A percentile compares a stretch with the other conserved stretches of the same genome.
Evolutionary conservation across 2,888 invertebrate genomes (phyloP).

Genomic region (Yponomeuta sedellus): DNA sequence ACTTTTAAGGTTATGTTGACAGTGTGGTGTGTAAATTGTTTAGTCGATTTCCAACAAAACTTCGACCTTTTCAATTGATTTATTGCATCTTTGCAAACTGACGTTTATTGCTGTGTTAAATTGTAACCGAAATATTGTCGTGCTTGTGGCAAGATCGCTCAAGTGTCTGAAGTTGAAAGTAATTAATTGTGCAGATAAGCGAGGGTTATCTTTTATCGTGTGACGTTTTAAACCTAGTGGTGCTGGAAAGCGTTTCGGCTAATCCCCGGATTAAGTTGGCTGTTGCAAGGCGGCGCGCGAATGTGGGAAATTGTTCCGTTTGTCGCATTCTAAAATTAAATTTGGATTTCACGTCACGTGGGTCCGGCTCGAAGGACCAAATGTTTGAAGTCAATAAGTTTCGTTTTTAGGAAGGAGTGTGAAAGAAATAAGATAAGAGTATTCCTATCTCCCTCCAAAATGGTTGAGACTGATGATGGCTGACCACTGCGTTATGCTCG

Average conservation of each 20-base stretch:
- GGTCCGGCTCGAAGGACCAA: too few relatives aligned
- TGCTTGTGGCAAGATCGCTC: neutral
- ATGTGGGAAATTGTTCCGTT: neutral
- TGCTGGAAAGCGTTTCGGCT: neutral
- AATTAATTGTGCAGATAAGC: neutral
- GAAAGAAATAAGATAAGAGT: too few relatives aligned
- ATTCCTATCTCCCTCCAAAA: too few relatives aligned
- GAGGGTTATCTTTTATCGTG: neutral
- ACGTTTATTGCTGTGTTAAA: too few relatives aligned
- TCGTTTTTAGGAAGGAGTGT: too few relatives aligned
- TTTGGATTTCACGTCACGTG: too few relatives aligned
- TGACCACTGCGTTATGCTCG: too few relatives aligned
- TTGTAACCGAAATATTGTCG: neutral
- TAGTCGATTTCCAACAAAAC: neutral
- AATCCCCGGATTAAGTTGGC: neutral
- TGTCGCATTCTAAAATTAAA: too few relatives aligned
- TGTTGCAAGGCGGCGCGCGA: neutral
- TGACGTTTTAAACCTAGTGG: neutral
- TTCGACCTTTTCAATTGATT: neutral
- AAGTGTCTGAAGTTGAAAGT: neutral
- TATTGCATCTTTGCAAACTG: too few relatives aligned
- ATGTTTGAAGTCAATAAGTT: too few relatives aligned
- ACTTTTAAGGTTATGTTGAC: slow-evolving; percentile 9
- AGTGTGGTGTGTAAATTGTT: neutral
- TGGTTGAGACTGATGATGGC: too few relatives aligned